Base-by-base conservation (phyloP, 2,888 invertebrate genomes). In the Nebria brevicollis region DNA sequence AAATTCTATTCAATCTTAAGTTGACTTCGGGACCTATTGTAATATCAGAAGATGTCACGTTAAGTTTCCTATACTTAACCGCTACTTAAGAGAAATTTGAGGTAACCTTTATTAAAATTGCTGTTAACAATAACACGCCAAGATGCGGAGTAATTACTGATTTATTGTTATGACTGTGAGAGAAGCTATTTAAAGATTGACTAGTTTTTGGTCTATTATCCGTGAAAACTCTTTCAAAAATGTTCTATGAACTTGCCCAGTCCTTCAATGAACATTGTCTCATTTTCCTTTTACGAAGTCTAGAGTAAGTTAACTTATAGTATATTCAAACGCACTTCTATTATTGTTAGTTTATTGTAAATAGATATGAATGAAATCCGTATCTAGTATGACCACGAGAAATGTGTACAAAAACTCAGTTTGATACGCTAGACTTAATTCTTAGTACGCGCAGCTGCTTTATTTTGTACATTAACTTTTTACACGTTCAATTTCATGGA, bases 131-230 rank as follows among this genome's bases (percentile, higher is more conserved):
- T 77, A 20, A 72, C 73, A 6, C 26, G n/a, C 64, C 72, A 34
- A 77, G 81, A 77, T 66, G 81, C 73, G 66, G 81, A 81, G 81
- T 81, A 81, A 81, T 81, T 81, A 81, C 77, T 81, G 81, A 81
- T 81, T 81, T 81, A 81, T 81, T 81, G 81, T 81, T 77, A 43
- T 81, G 76, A 66, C 72, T 72, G 68, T 79, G 75, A 79, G 68
- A 42, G 66, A 2, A 68, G 66, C 54, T 54, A 54, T 54, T 54
- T 54, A 54, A 54, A 54, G 41, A 70, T 75, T 72, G 80, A 80
- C 79, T 42, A 80, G 70, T 68, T 75, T 77, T 70, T 64, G 15
- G 26, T 70, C 80, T 80, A 80, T 80, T 80, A 75, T 80, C 70
- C 72, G 25, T 72, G 80, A 75, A 70, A 80, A 80, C 80, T 80